Evolutionary conservation across 2,113 vertebrate genomes (phyloP), one percentile per base, ranked within the genome.

Genomic region (Megaleporinus macrocephalus): DNA sequence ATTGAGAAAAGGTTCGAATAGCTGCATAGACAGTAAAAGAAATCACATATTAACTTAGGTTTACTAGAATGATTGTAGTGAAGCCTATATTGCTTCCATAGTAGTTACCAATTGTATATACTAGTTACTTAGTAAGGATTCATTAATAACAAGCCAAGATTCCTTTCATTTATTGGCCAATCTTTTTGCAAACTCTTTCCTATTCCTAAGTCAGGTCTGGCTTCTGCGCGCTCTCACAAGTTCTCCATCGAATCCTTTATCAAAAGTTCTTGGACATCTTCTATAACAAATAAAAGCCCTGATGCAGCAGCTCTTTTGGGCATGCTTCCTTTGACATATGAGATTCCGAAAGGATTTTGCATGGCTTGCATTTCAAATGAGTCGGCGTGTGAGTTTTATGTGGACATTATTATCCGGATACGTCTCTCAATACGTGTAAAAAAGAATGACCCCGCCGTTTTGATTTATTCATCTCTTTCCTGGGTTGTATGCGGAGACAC

Each of bases 391-490:
- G 88, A 88, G 86, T 88, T 91, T 90, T 90, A 91, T 68, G 89
- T 91, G 88, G 87, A 91, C 89, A 86, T 91, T 89, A 88, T 92
- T 91, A 91, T 88, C 88, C 88, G 88, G 84, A 86, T 81, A 90
- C 77, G 84, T 77, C 86, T 88, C 88, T 79, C 77, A 84, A 78
- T 84, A 80, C 68, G 47, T 83, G 86, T 79, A 90, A 87, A 88
- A 90, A 89, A 87, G 91, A 88, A 90, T 83, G 87, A 88, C 88
- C 87, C 84, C 69, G 61, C 66, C 63, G 36, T 89, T 87, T 74
- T 91, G 90, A 93, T 92, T 88, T 92, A 92, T 92, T 93, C 86
- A 91, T 92, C 87, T 76, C 83, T 88, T 44, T 87, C 89, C 79
- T 86, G 85, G 87, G 88, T 90, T 92, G 92, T 92, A 90, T 88